A percentile compares a stretch with the other conserved stretches of the same genome.
These are phyloP conservation scores for Synanthedon myopaeformis DNA, from an alignment of 2,888 invertebrate genomes.

Conservation along the genomic window DNA sequence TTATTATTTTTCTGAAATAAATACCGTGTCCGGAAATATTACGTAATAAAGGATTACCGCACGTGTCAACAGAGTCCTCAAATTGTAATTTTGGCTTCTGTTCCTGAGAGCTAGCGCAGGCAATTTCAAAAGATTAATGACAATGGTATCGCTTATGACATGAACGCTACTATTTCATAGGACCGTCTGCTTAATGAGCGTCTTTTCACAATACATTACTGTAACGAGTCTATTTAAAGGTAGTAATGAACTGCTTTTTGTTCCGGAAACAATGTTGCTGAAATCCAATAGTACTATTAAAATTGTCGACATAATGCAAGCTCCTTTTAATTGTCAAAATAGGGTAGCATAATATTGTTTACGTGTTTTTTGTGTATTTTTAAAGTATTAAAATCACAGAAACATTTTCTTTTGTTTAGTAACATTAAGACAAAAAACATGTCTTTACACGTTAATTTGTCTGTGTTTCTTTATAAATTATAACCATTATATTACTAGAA, in stretches of 20 bases:
- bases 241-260: not conserved
- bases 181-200: not conserved
- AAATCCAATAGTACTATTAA: too few species aligned
- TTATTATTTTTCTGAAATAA: not conserved
- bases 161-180: constrained; percentile 1
- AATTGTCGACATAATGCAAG: too few species aligned
- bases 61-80: constrained; percentile 6
- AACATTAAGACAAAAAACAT: too few species aligned
- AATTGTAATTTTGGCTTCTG: constrained; percentile 11
- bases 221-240: not conserved
- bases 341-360: too few species aligned
- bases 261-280: not conserved
- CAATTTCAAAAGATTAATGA: constrained; percentile 12
- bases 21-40: not conserved
- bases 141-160: constrained; percentile 5
- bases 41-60: constrained; percentile 1
- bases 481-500: too few species aligned
- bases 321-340: too few species aligned
- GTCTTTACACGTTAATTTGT: too few species aligned
- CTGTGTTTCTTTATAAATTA: too few species aligned
- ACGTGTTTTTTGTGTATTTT: too few species aligned
- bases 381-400: too few species aligned
- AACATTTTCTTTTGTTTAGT: too few species aligned
- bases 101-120: constrained; percentile 3
- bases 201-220: not conserved